Percentiles rank a stretch among this genome's conserved stretches.
Conservation (phyloP, 2,888 invertebrate species). For the Azorinus chamasolen region DNA sequence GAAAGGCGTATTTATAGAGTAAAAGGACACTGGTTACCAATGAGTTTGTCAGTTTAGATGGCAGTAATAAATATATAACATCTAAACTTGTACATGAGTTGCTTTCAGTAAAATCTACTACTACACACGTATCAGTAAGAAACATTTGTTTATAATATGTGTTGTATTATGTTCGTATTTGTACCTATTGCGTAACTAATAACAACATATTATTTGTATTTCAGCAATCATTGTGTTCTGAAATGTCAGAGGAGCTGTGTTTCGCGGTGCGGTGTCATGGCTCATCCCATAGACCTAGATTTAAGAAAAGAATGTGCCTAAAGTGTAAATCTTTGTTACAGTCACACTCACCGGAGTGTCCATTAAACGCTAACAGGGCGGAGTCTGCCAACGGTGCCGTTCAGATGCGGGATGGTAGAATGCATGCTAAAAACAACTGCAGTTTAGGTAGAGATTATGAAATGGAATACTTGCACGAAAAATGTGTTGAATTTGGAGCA, state of each 20-base stretch:
- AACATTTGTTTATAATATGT: too few relatives aligned
- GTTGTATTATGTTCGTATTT: too few relatives aligned
- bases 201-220: constrained; percentile 55
- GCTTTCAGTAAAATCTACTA: too few relatives aligned
- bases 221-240: constrained; percentile 95
- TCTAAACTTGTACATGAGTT: too few relatives aligned
- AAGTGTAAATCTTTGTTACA: constrained; percentile 68
- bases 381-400: constrained; percentile 79
- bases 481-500: constrained; percentile 69
- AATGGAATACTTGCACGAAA: constrained; percentile 69
- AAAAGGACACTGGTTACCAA: too few relatives aligned
- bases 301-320: constrained; percentile 70
- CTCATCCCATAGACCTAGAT: constrained; percentile 92
- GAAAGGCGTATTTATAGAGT: too few relatives aligned
- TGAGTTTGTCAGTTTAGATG: too few relatives aligned
- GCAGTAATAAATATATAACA: too few relatives aligned
- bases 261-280: constrained; percentile 96
- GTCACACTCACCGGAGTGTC: constrained; percentile 50
- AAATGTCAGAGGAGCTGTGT: constrained; percentile 96
- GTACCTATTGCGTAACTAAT: too few relatives aligned
- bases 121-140: too few relatives aligned
- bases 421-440: constrained; percentile 61
- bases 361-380: constrained; percentile 41
- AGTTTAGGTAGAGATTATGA: constrained; percentile 67
- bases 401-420: constrained; percentile 73